Conservation (phyloP, 1,140 invertebrate genomes). For the Macrocentrus cingulum region DNA sequence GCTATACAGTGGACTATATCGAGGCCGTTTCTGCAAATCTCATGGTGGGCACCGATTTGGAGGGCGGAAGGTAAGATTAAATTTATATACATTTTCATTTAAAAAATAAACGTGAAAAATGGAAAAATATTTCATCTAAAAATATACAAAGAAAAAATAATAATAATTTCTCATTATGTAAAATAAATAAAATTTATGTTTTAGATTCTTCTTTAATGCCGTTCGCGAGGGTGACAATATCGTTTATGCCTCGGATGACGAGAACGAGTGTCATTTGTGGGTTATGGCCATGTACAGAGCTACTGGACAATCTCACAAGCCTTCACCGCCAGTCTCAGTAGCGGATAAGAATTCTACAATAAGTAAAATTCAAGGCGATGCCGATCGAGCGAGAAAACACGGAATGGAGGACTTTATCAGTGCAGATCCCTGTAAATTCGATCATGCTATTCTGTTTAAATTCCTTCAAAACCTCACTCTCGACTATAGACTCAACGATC, state of each 20-base stretch:
- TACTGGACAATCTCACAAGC: constrained; percentile 98
- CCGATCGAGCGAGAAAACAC: constrained; percentile 95
- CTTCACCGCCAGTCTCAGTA: constrained; percentile 85
- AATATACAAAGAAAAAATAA: too few relatives aligned
- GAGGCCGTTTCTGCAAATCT: constrained; percentile 87
- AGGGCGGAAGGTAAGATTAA: constrained; percentile 51
- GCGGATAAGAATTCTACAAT: constrained; percentile 85
- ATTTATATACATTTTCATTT: too few relatives aligned
- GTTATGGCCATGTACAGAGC: constrained; percentile 98
- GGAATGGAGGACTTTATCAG: constrained; percentile 99
- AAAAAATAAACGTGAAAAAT: too few relatives aligned
- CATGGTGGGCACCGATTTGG: constrained; percentile 80
- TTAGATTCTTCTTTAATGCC: constrained; percentile 97
- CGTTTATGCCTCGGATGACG: constrained; percentile 95
- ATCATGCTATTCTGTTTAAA: constrained; percentile 91
- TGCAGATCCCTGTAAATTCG: constrained; percentile 95
- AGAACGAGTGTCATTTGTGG: constrained; percentile 98
- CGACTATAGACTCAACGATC: constrained; percentile 94
- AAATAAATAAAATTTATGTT: too few relatives aligned
- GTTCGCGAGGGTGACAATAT: constrained; percentile 98
- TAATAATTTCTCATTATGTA: too few relatives aligned
- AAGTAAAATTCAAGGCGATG: constrained; percentile 90
- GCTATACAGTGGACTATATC: constrained; percentile 99
- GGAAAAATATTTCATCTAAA: neutral
- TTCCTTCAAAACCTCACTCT: constrained; percentile 89